Evolutionary conservation across 2,113 vertebrate species (phyloP).

Genomic region (Lonchura striata): DNA sequence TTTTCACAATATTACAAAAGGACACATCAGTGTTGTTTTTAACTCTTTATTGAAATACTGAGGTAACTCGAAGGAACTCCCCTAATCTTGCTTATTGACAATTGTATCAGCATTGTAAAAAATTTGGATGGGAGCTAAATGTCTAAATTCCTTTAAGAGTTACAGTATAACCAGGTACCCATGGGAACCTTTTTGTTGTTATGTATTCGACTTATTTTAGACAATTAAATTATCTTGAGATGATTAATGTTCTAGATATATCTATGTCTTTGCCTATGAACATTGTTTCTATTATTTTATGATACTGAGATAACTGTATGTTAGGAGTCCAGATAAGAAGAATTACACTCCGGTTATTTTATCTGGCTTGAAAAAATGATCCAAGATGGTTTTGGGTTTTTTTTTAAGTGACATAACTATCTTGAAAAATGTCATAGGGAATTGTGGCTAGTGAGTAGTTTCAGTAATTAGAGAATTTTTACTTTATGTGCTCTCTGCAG

Average conservation of each 20-base stretch:
- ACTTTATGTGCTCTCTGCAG: not conserved
- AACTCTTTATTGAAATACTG: not conserved
- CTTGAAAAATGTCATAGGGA: not conserved
- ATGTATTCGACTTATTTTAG: not conserved
- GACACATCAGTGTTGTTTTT: not conserved
- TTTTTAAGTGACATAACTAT: not conserved
- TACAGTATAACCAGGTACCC: not conserved
- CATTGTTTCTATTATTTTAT: not conserved
- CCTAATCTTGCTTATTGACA: not conserved
- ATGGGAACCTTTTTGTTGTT: not conserved
- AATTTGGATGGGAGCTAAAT: not conserved
- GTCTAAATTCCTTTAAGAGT: not conserved
- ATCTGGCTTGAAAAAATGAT: not conserved
- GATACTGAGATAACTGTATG: not conserved
- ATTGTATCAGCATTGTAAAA: not conserved
- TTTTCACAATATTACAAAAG: not conserved
- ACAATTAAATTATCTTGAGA: not conserved
- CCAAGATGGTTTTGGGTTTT: rapidly evolving
- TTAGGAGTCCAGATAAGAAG: not conserved
- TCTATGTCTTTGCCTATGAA: not conserved
- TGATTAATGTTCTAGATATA: not conserved
- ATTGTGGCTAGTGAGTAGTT: not conserved
- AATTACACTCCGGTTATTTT: not conserved
- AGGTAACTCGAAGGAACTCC: not conserved
- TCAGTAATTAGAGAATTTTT: not conserved